Base-by-base conservation (phyloP, 2,113 vertebrate species). In the Glareola pratincola region DNA sequence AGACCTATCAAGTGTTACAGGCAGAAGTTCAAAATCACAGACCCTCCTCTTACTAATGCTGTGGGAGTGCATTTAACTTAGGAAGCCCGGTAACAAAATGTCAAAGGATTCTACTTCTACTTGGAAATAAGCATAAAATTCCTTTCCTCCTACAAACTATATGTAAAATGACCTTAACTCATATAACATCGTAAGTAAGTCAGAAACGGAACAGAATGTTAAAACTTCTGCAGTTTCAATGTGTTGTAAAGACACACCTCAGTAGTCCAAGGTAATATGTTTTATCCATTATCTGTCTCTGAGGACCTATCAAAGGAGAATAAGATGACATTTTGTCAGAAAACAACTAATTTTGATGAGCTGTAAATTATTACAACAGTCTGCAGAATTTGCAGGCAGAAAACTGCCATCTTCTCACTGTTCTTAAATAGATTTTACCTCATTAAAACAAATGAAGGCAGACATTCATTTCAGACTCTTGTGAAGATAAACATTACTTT, bases 221-320 rank as follows among this genome's bases (percentile, higher is more conserved):
- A 90, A 75, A 62, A 17, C 24, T 45, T 21, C 57, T 47, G 74
- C 24, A 34, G 14, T 76, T 53, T 85, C 26, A 93, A 91, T 53
- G 11, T 79, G 41, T 12, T 77, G 4, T 60, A 85, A 79, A 78
- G 85, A 97, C 96, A 12, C 98, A 99, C 99, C 99, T 99, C 87
- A 99, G 98, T 43, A 99, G 92, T 26, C 99, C 99, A 85, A 99
- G 98, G 95, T 99, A 99, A 81, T 99, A 99, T 8, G 99, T 99
- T 96, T 99, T 99, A 97, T 99, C 99, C 98, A 99, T 98, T 97
- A 99, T 99, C 97, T 99, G 99, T 76, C 99, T 99, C 96, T 99
- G 99, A 47, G 99, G 99, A 94, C 99, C 99, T 99, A 94, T 90
- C 76, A 96, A 81, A 96, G 37, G 51, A 97, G n/a, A 51, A 3